These are phyloP conservation scores for Calameuta pallipes DNA, from an alignment of 2,888 invertebrate genomes.

Conservation along the genomic window DNA sequence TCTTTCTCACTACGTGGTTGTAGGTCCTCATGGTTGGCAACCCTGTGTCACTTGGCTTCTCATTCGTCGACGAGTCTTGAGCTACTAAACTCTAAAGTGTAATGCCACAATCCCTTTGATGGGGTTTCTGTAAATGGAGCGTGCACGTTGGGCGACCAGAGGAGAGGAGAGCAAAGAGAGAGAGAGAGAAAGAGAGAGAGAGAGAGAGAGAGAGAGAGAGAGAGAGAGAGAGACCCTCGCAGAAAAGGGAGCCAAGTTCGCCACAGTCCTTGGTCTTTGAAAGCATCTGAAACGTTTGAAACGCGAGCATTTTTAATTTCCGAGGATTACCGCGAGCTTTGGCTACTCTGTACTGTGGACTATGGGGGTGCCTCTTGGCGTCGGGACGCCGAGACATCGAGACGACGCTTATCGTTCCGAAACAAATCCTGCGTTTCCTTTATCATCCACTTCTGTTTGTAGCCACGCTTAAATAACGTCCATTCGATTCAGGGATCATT, in stretches of 20 bases:
- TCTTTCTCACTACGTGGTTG: not conserved
- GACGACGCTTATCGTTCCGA: not conserved
- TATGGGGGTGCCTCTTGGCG: constrained; percentile 11
- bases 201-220: constrained; percentile 19
- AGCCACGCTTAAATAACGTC: too few relatives aligned
- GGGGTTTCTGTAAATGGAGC: constrained; percentile 66
- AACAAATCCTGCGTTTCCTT: too few relatives aligned
- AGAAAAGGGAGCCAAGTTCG: constrained; percentile 31
- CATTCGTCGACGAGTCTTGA: constrained; percentile 23
- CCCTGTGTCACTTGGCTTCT: not conserved
- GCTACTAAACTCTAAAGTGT: constrained; percentile 54
- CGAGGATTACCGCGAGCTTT: constrained; percentile 51
- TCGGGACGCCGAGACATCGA: constrained; percentile 11
- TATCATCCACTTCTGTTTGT: too few relatives aligned
- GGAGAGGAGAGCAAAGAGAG: constrained; percentile 18
- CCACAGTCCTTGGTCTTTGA: constrained; percentile 37
- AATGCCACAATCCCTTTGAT: constrained; percentile 64
- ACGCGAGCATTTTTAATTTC: constrained; percentile 62
- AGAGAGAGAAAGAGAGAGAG: constrained; percentile 13
- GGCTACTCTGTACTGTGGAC: too few relatives aligned
- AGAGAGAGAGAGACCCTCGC: constrained; percentile 19
- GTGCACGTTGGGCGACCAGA: constrained; percentile 20
- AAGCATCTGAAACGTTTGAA: constrained; percentile 24
- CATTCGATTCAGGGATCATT: too few relatives aligned
- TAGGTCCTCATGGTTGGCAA: not conserved